Evolutionary conservation across 2,113 vertebrate species (phyloP).

Genomic region (Scatophagus argus): DNA sequence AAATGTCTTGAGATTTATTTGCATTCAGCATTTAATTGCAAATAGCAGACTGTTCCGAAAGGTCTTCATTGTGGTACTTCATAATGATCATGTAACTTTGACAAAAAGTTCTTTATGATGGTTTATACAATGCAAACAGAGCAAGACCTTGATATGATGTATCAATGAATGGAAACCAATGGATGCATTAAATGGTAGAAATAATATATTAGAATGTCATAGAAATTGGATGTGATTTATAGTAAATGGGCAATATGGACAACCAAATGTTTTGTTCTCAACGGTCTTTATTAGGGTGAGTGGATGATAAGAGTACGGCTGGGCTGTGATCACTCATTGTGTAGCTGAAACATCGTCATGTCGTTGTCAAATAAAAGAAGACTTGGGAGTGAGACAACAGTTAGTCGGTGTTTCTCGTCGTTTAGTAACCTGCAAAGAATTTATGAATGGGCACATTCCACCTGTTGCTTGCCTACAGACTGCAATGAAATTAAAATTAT

Average conservation of each 20-base stretch:
- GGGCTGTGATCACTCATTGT: neutral
- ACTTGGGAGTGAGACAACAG: neutral
- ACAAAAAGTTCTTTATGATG: neutral
- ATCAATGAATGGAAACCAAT: neutral
- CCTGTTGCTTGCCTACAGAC: no score
- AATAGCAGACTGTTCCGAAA: neutral
- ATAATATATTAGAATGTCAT: neutral
- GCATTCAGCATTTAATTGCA: no score
- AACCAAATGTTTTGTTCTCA: no score
- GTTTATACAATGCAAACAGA: neutral
- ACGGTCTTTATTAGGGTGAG: neutral
- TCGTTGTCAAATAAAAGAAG: neutral
- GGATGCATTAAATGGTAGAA: neutral
- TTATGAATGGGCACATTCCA: no score
- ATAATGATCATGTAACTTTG: no score
- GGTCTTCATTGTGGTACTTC: neutral
- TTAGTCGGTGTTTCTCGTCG: neutral
- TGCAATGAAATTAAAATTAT: neutral
- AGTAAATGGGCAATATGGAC: neutral
- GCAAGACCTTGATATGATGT: neutral
- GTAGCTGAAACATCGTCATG: neutral
- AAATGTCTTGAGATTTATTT: slow-evolving; percentile 18
- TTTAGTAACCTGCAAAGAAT: neutral
- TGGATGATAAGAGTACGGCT: neutral
- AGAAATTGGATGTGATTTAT: neutral